phyloP scores from a whole-genome alignment of 2,113 vertebrate species.

The Stomatorhinus ivindoensis region DNA sequence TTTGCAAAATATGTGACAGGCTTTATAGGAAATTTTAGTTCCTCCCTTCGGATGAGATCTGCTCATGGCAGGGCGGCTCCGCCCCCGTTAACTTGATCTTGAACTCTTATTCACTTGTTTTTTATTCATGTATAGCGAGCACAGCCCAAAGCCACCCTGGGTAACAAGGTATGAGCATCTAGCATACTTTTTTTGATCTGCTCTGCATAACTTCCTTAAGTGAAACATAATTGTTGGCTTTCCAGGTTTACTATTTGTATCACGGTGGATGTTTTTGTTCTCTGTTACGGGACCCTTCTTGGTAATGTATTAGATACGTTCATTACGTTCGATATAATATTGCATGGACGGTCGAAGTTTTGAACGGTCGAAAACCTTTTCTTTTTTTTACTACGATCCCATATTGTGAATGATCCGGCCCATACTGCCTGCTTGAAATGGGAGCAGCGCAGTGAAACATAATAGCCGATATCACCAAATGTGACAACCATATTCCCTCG shows the following conservation, averaged over 20 bases:
- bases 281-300: not conserved
- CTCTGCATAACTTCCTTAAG: not conserved
- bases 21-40: constrained; percentile 44
- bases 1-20: constrained; percentile 21
- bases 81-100: constrained; percentile 34
- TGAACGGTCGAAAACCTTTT: not conserved
- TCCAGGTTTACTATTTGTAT: not conserved
- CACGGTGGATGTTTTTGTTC: not conserved
- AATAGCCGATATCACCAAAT: not conserved
- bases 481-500: not conserved
- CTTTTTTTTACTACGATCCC: not conserved
- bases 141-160: not conserved
- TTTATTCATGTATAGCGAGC: constrained; percentile 5
- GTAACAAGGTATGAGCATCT: not conserved
- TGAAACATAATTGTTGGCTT: not conserved
- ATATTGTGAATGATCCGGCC: not conserved
- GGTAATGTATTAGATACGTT: not conserved
- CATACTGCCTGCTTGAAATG: not conserved
- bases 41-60: constrained; percentile 37
- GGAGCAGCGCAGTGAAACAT: not conserved
- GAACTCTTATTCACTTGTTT: constrained; percentile 22
- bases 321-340: not conserved
- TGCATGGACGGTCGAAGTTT: not conserved
- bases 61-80: constrained; percentile 26
- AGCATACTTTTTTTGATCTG: not conserved